These are phyloP conservation scores for Phthorimaea operculella DNA, from an alignment of 1,140 invertebrate species.

Conservation along the genomic window DNA sequence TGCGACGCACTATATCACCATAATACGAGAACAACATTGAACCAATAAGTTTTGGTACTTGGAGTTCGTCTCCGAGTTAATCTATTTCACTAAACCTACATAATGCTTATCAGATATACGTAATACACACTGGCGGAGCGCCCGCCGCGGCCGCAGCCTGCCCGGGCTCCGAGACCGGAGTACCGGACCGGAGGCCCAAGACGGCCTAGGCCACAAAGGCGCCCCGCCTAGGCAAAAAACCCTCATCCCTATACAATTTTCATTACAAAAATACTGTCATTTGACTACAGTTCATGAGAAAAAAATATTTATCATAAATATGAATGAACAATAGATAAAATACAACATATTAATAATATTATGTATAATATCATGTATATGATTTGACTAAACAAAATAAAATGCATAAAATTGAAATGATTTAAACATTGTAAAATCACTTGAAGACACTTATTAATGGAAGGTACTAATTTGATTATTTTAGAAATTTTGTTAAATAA, in stretches of 20 bases:
- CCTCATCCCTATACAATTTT: slow-evolving; percentile 64
- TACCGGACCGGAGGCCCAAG: slow-evolving; percentile 6
- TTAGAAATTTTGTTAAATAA: slow-evolving; percentile 51
- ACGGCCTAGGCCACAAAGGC: slow-evolving; percentile 4
- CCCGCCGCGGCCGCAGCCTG: slow-evolving; percentile 9
- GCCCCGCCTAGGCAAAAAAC: slow-evolving; percentile 42
- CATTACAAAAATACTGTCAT: slow-evolving; percentile 70
- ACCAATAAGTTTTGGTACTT: slow-evolving; percentile 66
- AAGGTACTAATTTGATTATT: slow-evolving; percentile 62
- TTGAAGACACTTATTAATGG: slow-evolving; percentile 55
- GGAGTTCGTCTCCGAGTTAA: slow-evolving; percentile 62
- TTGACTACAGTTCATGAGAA: slow-evolving; percentile 69
- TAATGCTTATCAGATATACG: slow-evolving; percentile 68
- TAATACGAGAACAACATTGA: slow-evolving; percentile 65
- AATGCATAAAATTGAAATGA: slow-evolving; percentile 66
- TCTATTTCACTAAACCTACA: slow-evolving; percentile 69
- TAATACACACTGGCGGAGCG: slow-evolving; percentile 49
- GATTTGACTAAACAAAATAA: slow-evolving; percentile 66
- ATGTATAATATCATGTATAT: slow-evolving; percentile 60
- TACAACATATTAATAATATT: slow-evolving; percentile 48
- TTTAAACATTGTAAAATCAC: slow-evolving; percentile 60
- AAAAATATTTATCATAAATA: slow-evolving; percentile 51
- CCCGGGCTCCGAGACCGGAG: neutral
- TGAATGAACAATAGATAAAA: slow-evolving; percentile 63
- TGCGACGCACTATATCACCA: slow-evolving; percentile 65